Evolutionary conservation across 2,797 vertebrate genomes (phyloP).

Genomic region (Petrocephalus sullivani): DNA sequence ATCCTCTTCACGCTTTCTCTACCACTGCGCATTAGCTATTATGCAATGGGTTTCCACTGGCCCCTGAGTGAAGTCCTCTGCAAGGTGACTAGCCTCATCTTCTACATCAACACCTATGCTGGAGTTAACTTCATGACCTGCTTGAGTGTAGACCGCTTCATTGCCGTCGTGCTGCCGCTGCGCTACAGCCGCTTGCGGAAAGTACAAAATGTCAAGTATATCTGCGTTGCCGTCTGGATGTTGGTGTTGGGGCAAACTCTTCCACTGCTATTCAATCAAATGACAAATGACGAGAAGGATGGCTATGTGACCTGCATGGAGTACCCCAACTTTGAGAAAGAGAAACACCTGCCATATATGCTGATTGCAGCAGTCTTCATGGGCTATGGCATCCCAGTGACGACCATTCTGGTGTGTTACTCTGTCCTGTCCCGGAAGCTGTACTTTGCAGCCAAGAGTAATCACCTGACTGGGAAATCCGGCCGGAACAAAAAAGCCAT

Average conservation of each 20-base stretch:
- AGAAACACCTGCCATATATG: constrained; percentile 67
- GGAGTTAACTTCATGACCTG: constrained; percentile 98
- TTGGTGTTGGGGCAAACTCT: constrained; percentile 84
- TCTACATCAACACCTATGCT: constrained; percentile 92
- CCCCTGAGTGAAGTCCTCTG: constrained; percentile 72
- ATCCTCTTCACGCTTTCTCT: constrained; percentile 82
- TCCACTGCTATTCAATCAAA: constrained; percentile 69
- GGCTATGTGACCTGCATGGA: constrained; percentile 84
- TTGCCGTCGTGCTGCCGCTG: constrained; percentile 84
- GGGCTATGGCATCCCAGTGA: constrained; percentile 75
- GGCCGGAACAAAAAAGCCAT: constrained; percentile 88
- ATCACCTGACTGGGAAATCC: constrained; percentile 81
- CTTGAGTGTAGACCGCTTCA: constrained; percentile 87
- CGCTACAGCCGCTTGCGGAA: constrained; percentile 73
- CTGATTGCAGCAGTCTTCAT: constrained; percentile 81
- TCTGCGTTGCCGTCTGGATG: constrained; percentile 78
- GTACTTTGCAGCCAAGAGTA: constrained; percentile 71
- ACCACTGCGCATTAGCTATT: constrained; percentile 81
- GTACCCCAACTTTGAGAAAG: constrained; percentile 84
- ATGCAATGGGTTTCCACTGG: constrained; percentile 86
- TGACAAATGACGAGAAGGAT: constrained; percentile 59
- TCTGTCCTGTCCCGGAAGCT: constrained; percentile 83
- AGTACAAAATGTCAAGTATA: constrained; percentile 71
- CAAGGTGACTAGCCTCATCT: constrained; percentile 73
- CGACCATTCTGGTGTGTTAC: constrained; percentile 81